Evolutionary conservation across 2,113 vertebrate genomes (phyloP).

Genomic region (Lipophrys pholis): DNA sequence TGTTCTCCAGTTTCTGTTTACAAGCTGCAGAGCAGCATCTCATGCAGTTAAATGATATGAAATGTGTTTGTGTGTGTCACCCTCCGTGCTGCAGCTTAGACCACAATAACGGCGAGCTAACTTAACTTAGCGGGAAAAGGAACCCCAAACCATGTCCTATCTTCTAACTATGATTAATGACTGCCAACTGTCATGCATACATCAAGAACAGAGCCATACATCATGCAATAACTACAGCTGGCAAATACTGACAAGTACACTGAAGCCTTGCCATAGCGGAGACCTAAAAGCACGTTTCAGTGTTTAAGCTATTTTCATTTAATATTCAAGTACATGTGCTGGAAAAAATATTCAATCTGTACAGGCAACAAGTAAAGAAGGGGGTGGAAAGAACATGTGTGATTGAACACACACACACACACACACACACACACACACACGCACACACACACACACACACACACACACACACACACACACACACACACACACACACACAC

Average conservation of each 20-base stretch:
- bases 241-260: conserved; percentile 76
- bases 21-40: not conserved
- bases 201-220: conserved; percentile 75
- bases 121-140: conserved; percentile 41
- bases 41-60: conserved; percentile 29
- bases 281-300: conserved; percentile 53
- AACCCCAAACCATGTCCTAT: conserved; percentile 69
- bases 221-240: conserved; percentile 80
- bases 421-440: conserved; percentile 42
- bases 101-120: not conserved
- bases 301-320: conserved; percentile 65
- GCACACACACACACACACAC: conserved; percentile 45
- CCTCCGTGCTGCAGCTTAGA: conserved; percentile 23
- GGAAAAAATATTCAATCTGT: conserved; percentile 55
- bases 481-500: conserved; percentile 47
- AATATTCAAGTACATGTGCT: conserved; percentile 71
- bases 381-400: conserved; percentile 27
- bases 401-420: conserved; percentile 28
- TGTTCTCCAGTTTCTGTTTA: conserved; percentile 16
- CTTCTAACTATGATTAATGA: conserved; percentile 82
- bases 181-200: conserved; percentile 78
- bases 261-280: conserved; percentile 56
- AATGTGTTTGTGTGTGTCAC: conserved; percentile 45
- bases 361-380: conserved; percentile 34
- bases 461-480: not conserved